phyloP scores from a whole-genome alignment of 2,797 vertebrate genomes.

The Lateolabrax maculatus region DNA sequence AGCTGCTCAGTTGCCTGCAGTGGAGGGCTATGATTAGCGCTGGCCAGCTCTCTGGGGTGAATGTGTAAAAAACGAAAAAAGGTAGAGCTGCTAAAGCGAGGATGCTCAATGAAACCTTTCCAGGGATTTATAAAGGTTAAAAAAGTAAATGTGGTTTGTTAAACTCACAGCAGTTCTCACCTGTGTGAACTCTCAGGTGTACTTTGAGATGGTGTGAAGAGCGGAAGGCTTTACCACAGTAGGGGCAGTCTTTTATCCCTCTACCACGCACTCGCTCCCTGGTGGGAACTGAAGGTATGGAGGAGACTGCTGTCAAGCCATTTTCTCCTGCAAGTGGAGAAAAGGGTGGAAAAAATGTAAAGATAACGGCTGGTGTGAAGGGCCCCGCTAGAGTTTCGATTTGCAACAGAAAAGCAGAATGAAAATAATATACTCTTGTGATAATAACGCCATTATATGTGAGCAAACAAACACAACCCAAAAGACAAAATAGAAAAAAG shows the following conservation, averaged over 20 bases:
- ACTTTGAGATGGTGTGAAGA: slow-evolving; percentile 97
- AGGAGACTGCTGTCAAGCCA: slow-evolving; percentile 76
- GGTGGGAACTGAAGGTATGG: slow-evolving; percentile 75
- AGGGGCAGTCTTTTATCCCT: slow-evolving; percentile 94
- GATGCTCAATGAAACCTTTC: slow-evolving; percentile 57
- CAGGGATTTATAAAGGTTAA: slow-evolving; percentile 64
- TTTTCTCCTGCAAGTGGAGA: slow-evolving; percentile 81
- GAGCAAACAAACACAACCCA: slow-evolving; percentile 37
- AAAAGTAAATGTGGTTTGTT: slow-evolving; percentile 60
- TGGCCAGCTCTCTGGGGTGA: slow-evolving; percentile 69
- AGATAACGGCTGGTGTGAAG: slow-evolving; percentile 36
- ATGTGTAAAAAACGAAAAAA: slow-evolving; percentile 48
- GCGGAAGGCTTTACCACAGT: slow-evolving; percentile 95
- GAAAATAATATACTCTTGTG: slow-evolving; percentile 35
- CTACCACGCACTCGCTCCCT: slow-evolving; percentile 89
- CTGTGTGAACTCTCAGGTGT: slow-evolving; percentile 95
- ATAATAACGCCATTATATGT: slow-evolving; percentile 19
- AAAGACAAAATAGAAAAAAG: slow-evolving; percentile 16
- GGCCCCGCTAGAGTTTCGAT: slow-evolving; percentile 29
- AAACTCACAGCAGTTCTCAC: slow-evolving; percentile 82
- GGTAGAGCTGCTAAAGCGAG: slow-evolving; percentile 40
- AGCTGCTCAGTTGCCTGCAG: slow-evolving; percentile 66
- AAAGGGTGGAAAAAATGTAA: slow-evolving; percentile 36
- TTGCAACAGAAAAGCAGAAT: slow-evolving; percentile 22
- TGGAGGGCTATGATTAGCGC: slow-evolving; percentile 70